Percentiles rank a stretch among this genome's conserved stretches.
These are phyloP conservation scores for Colossoma macropomum DNA, from an alignment of 2,113 vertebrate genomes.

Conservation along the genomic window DNA sequence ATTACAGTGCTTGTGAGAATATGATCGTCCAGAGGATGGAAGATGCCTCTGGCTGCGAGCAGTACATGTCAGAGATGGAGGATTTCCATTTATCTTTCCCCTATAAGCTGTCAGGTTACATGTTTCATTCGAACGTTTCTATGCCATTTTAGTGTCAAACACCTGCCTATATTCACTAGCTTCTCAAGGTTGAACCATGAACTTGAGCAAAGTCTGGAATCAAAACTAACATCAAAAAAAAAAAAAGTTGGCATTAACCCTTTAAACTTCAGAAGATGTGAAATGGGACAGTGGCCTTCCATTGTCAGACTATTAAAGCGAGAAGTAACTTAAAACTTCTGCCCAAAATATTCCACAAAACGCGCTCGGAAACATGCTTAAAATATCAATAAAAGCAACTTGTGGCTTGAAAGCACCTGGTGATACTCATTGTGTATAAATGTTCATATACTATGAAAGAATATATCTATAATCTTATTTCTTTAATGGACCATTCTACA, in stretches of 20 bases:
- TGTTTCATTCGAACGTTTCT: not conserved
- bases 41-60: conserved; percentile 25
- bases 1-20: conserved; percentile 30
- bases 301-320: no score
- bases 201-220: not conserved
- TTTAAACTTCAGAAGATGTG: not conserved
- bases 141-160: not conserved
- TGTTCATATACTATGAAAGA: no score
- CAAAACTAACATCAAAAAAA: not conserved
- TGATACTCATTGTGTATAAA: no score
- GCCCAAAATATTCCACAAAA: no score
- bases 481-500: no score
- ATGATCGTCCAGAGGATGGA: conserved; percentile 18
- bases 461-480: no score
- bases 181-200: not conserved
- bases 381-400: no score
- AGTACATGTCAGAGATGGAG: conserved; percentile 9
- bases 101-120: conserved; percentile 8
- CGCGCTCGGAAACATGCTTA: no score
- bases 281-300: no score
- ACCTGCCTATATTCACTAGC: not conserved
- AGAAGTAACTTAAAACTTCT: no score
- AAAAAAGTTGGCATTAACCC: not conserved
- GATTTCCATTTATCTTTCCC: not conserved
- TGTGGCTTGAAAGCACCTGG: no score